A percentile compares a stretch with the other conserved stretches of the same genome.
phyloP scores from a whole-genome alignment of 2,797 vertebrate species.

The Scleropages formosus region DNA sequence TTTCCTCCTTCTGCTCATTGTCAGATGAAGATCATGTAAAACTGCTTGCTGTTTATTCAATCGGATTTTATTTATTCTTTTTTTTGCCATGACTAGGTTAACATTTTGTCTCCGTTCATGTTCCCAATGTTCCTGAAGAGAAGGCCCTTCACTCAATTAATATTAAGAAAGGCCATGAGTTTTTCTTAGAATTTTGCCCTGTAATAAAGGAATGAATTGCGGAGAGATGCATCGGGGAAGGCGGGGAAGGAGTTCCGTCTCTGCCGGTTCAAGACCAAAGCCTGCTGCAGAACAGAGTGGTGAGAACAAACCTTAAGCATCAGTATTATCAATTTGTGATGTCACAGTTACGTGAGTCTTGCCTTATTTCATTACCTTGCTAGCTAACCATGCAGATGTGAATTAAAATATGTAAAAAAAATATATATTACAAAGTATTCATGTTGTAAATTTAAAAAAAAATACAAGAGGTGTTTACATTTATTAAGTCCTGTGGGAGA shows the following conservation, averaged over 20 bases:
- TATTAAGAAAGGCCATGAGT: constrained; percentile 7
- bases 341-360: constrained; percentile 84
- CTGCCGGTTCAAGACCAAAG: constrained; percentile 81
- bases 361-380: constrained; percentile 88
- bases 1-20: constrained; percentile 51
- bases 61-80: constrained; percentile 12
- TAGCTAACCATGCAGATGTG: constrained; percentile 87
- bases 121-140: constrained; percentile 28
- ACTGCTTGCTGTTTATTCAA: constrained; percentile 57
- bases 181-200: constrained; percentile 9
- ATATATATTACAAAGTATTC: constrained; percentile 87
- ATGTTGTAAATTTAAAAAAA: constrained; percentile 75
- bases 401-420: constrained; percentile 72
- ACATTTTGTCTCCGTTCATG: constrained; percentile 11
- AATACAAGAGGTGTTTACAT: constrained; percentile 94
- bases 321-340: constrained; percentile 85
- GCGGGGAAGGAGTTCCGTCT: constrained; percentile 63
- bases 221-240: constrained; percentile 50
- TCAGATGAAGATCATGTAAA: constrained; percentile 26
- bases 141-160: constrained; percentile 15
- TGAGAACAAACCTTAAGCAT: constrained; percentile 65
- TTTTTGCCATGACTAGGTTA: constrained; percentile 33
- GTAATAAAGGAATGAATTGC: constrained; percentile 33
- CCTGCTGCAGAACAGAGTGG: constrained; percentile 75
- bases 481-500: constrained; percentile 85